Evolutionary conservation across 2,797 vertebrate species (phyloP).

Genomic region (Poeciliopsis infans): DNA sequence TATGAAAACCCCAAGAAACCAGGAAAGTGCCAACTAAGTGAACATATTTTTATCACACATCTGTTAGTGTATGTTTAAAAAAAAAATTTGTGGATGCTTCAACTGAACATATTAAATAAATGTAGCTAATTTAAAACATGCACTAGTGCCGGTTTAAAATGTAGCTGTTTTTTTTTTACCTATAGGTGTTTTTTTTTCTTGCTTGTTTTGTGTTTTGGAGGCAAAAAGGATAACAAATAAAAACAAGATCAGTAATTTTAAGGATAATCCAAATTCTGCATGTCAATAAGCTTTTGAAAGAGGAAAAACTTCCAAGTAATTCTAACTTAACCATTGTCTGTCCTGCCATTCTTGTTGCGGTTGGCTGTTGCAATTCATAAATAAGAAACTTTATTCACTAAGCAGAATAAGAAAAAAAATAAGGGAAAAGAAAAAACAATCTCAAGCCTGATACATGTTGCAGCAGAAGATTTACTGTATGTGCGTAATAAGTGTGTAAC

Average conservation of each 20-base stretch:
- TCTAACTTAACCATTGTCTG: not conserved
- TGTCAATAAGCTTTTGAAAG: not conserved
- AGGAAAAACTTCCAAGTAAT: not conserved
- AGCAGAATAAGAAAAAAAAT: slow-evolving; percentile 5
- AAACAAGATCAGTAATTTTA: not conserved
- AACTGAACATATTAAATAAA: not conserved
- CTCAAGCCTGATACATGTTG: slow-evolving; percentile 5
- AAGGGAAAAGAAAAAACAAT: slow-evolving; percentile 5
- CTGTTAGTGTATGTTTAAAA: not conserved
- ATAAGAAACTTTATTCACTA: slow-evolving; percentile 19
- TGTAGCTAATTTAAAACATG: not conserved
- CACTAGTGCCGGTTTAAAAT: not conserved
- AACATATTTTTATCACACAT: not conserved
- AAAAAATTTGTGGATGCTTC: not conserved
- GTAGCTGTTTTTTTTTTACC: no score
- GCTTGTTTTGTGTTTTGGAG: not conserved
- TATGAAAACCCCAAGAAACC: not conserved
- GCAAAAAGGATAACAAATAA: not conserved
- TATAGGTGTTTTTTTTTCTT: not conserved
- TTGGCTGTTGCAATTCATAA: slow-evolving; percentile 3
- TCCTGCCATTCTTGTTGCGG: not conserved
- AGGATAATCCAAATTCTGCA: not conserved
- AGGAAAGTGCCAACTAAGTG: not conserved
- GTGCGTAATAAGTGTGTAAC: slow-evolving; percentile 39
- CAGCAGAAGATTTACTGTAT: slow-evolving; percentile 14